phyloP scores from a whole-genome alignment of 2,888 invertebrate genomes.

The Cremastinae sp. region DNA sequence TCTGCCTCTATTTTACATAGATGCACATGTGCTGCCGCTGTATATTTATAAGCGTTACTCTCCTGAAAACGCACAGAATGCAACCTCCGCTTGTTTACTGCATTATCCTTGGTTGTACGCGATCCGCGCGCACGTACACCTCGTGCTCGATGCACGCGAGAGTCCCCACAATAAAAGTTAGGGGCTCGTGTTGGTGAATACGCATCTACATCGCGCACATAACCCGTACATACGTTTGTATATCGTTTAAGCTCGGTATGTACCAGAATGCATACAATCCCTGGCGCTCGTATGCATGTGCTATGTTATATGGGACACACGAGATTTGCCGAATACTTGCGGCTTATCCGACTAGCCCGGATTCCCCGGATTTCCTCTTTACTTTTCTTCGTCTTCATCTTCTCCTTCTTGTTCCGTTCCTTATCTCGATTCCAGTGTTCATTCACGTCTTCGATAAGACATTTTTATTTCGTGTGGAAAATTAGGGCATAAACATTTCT shows the following conservation, averaged over 20 bases:
- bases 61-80: constrained; percentile 46
- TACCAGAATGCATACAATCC: constrained; percentile 34
- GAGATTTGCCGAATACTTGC: constrained; percentile 58
- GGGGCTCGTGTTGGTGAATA: too few species aligned
- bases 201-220: constrained; percentile 4
- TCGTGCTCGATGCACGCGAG: constrained; percentile 5
- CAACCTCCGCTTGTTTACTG: constrained; percentile 18
- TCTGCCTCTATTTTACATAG: constrained; percentile 6
- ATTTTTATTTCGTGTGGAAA: too few species aligned
- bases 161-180: constrained; percentile 20
- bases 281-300: too few species aligned
- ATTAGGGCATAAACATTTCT: too few species aligned
- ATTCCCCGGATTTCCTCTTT: constrained; percentile 48
- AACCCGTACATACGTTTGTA: not conserved
- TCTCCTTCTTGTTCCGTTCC: constrained; percentile 2
- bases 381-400: constrained; percentile 48
- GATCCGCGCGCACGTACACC: constrained; percentile 7
- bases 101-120: constrained; percentile 6
- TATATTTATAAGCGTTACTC: too few species aligned
- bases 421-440: too few species aligned
- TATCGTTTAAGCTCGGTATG: constrained; percentile 18
- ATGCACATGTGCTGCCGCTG: constrained; percentile 5
- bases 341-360: constrained; percentile 57
- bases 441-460: too few species aligned
- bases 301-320: constrained; percentile 50